Percentiles rank a stretch among this genome's conserved stretches.
Conservation (phyloP, 2,797 vertebrate species). For the Rhinophrynus dorsalis region DNA sequence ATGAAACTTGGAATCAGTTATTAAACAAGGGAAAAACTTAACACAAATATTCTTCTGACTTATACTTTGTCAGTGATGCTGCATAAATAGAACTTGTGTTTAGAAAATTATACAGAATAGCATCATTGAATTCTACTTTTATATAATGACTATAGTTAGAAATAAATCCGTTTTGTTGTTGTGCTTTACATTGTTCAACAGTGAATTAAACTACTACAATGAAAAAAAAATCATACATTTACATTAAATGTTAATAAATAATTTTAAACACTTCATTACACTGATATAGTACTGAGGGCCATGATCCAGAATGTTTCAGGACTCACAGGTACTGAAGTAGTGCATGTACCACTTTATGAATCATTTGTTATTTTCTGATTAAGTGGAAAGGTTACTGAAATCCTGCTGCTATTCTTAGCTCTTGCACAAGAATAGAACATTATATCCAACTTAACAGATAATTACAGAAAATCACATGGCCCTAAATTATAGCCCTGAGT, state of each 20-base stretch:
- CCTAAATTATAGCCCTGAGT: slow-evolving; percentile 28
- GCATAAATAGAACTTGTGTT: slow-evolving; percentile 23
- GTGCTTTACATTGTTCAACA: slow-evolving; percentile 3
- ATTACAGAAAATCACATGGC: slow-evolving; percentile 36
- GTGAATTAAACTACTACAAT: slow-evolving; percentile 26
- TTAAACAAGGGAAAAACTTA: slow-evolving; percentile 22
- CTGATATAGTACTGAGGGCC: too few species aligned
- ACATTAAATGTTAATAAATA: too few species aligned
- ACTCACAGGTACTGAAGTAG: slow-evolving; percentile 1
- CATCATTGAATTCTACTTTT: slow-evolving; percentile 2
- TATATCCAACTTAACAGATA: slow-evolving; percentile 30
- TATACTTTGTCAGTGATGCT: slow-evolving; percentile 27
- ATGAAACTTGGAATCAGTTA: slow-evolving; percentile 22
- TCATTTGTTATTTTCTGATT: slow-evolving; percentile 4
- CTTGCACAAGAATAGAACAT: slow-evolving; percentile 16
- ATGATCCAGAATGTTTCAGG: background rate
- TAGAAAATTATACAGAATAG: slow-evolving; percentile 19
- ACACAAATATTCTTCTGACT: slow-evolving; percentile 19
- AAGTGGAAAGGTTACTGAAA: background rate
- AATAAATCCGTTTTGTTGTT: slow-evolving; percentile 4
- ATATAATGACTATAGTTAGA: background rate
- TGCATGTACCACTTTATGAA: slow-evolving; percentile 10
- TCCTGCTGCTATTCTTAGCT: slow-evolving; percentile 16
- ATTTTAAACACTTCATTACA: too few species aligned
- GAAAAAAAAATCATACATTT: slow-evolving; percentile 2